Percentiles rank a stretch among this genome's conserved stretches.
These are phyloP conservation scores for Manis javanica DNA, from an alignment of 2,797 vertebrate genomes.

Conservation along the genomic window DNA sequence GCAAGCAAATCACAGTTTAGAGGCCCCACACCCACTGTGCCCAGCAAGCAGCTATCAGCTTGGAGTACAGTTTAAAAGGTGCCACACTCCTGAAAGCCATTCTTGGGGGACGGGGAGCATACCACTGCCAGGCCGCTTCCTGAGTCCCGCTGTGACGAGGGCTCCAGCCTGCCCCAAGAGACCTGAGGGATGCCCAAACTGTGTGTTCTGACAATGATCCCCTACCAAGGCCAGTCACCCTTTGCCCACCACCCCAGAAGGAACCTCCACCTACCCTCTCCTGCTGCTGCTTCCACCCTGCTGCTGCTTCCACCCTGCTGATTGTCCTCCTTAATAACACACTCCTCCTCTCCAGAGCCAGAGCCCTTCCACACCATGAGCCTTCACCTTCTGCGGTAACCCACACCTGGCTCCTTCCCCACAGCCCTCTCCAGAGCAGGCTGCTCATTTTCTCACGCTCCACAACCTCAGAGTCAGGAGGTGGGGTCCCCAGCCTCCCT, in stretches of 20 bases:
- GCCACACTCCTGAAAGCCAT: not conserved
- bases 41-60: not conserved
- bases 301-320: not conserved
- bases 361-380: not conserved
- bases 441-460: slow-evolving; percentile 37
- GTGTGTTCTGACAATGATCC: not conserved
- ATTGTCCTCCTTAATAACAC: not conserved
- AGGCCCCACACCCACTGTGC: not conserved
- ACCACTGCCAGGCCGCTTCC: not conserved
- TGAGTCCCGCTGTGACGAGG: no score
- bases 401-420: not conserved
- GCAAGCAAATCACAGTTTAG: not conserved
- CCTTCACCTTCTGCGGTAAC: not conserved
- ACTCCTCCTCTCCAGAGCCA: not conserved
- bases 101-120: accelerated
- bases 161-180: not conserved
- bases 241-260: not conserved
- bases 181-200: not conserved
- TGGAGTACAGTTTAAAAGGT: not conserved
- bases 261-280: not conserved
- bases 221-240: not conserved
- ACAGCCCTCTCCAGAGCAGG: not conserved
- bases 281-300: not conserved
- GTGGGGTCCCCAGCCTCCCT: not conserved
- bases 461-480: not conserved